Percentiles rank a stretch among this genome's conserved stretches.
Conservation (phyloP, 2,888 invertebrate species). For the Rotaria socialis region DNA sequence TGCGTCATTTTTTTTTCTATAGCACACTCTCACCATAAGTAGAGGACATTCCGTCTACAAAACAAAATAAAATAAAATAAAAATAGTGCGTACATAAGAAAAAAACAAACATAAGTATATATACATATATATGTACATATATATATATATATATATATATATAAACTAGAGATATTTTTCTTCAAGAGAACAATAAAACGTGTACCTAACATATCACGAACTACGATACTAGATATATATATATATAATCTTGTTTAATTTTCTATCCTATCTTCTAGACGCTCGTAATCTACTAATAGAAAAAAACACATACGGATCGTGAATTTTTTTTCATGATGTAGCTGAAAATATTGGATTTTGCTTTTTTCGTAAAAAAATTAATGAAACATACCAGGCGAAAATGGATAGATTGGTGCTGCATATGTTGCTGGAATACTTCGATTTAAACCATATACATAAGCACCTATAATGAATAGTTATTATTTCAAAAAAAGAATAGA, state of each 20-base stretch:
- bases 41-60: conserved; percentile 9
- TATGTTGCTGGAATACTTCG: conserved; percentile 40
- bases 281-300: conserved; percentile 16
- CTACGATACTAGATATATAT: conserved; percentile 1
- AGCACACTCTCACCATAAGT: conserved; percentile 18
- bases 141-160: neutral
- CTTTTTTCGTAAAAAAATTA: neutral
- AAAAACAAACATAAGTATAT: neutral
- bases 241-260: neutral
- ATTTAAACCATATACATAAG: conserved; percentile 45
- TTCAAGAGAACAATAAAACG: neutral
- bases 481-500: neutral
- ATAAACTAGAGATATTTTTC: neutral
- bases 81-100: conserved; percentile 2
- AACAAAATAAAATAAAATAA: neutral
- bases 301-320: conserved; percentile 2
- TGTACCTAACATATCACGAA: neutral
- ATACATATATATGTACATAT: neutral
- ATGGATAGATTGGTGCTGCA: conserved; percentile 35
- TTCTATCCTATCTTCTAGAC: neutral
- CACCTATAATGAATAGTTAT: neutral
- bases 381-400: conserved; percentile 26
- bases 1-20: neutral
- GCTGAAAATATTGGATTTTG: neutral
- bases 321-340: neutral